Conservation (phyloP, 2,797 vertebrate species). For the Hipposideros larvatus region DNA sequence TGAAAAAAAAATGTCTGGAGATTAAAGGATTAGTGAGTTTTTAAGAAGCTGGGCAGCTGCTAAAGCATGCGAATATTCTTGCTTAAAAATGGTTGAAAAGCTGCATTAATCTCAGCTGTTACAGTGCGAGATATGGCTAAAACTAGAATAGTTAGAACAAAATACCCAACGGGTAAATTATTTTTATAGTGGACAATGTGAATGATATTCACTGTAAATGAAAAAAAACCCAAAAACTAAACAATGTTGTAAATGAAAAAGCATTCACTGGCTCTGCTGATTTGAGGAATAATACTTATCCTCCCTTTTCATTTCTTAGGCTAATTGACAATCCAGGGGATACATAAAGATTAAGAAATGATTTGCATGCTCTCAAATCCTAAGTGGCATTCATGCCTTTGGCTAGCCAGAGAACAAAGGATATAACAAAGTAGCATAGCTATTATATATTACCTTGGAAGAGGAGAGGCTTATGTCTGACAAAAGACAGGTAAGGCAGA, state of each 20-base stretch:
- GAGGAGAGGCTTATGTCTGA: not conserved
- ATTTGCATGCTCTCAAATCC: constrained; percentile 64
- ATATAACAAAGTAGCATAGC: constrained; percentile 40
- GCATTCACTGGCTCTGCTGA: constrained; percentile 67
- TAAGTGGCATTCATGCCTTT: constrained; percentile 65
- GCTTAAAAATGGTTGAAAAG: constrained; percentile 86
- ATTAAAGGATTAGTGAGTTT: constrained; percentile 97
- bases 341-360: constrained; percentile 76
- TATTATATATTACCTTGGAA: constrained; percentile 47
- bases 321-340: constrained; percentile 72
- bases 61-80: constrained; percentile 90
- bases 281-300: constrained; percentile 42
- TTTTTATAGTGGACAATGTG: constrained; percentile 80
- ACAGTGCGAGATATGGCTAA: constrained; percentile 76
- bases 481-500: not conserved
- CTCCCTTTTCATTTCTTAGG: constrained; percentile 67
- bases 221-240: constrained; percentile 10
- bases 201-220: constrained; percentile 53
- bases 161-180: constrained; percentile 58
- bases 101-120: constrained; percentile 83
- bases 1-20: constrained; percentile 91
- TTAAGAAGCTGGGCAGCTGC: constrained; percentile 92
- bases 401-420: constrained; percentile 37
- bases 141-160: constrained; percentile 71
- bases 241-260: constrained; percentile 69